Base-by-base conservation (phyloP, 2,797 vertebrate genomes). In the Chelidonichthys spinosus region DNA sequence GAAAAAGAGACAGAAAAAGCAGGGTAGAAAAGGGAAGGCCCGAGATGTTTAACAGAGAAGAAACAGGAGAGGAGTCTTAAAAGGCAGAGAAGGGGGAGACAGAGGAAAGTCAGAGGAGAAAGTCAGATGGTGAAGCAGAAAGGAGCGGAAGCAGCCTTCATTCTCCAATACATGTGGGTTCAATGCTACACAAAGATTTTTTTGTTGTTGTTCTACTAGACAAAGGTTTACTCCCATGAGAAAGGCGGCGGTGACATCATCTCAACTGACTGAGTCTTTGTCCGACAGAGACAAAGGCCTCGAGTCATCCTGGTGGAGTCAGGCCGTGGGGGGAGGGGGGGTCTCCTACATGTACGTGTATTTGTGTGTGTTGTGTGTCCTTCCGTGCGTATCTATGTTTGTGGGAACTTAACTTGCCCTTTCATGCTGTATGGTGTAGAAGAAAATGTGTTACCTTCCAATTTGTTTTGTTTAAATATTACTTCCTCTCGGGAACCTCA, bases 181-280 rank as follows among this genome's bases (percentile, higher is more conserved):
- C 92, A 92, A 89, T 87, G 92, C 92, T 84, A 90, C 91, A 95
- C 94, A 95, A 95, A 95, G 94, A 94, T 94, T 94, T 91, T 95
- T 93, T 95, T 95, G 93, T 95, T 93, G 93, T 95, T 95, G 91
- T 94, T 94, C 87, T 85, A 73, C 89, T 89, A 90, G 92, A 94
- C 93, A 95, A 94, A 95, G 92, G 90, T 95, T 94, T 93, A 91
- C 92, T 95, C 92, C 94, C 93, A 94, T 92, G 94, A 95, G 94
- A 93, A 94, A 92, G 92, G 92, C 91, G 54, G 90, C 79, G 88
- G 89, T 95, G 94, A 95, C 95, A 95, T 95, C 94, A 95, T 95
- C 91, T 94, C 90, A 85, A 93, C 94, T 95, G 94, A 95, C 93
- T 95, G 94, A 84, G 88, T 90, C 93, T 95, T 95, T 95, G 95